These are phyloP conservation scores for Pimpla rufipes DNA, from an alignment of 2,888 invertebrate species.

Conservation along the genomic window DNA sequence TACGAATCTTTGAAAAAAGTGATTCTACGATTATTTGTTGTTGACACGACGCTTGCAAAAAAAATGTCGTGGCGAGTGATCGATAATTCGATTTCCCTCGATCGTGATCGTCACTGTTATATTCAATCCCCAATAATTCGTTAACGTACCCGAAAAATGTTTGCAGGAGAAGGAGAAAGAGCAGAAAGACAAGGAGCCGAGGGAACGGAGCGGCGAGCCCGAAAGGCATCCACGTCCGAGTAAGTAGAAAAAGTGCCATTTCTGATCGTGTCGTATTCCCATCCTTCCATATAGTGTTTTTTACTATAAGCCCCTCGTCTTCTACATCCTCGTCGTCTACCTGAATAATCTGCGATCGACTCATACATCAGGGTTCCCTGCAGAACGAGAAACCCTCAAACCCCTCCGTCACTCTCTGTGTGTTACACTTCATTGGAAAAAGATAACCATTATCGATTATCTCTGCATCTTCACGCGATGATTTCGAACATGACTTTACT, in stretches of 20 bases:
- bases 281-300: slow-evolving; percentile 56
- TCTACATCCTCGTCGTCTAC: slow-evolving; percentile 13
- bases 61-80: too few relatives aligned
- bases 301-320: slow-evolving; percentile 55
- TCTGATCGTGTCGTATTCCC: slow-evolving; percentile 24
- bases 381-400: slow-evolving; percentile 43
- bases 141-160: neutral
- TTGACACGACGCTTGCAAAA: too few relatives aligned
- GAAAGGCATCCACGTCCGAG: slow-evolving; percentile 85
- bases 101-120: too few relatives aligned
- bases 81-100: too few relatives aligned
- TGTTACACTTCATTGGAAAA: slow-evolving; percentile 29
- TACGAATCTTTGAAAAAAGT: too few relatives aligned
- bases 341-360: slow-evolving; percentile 51
- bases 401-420: slow-evolving; percentile 15
- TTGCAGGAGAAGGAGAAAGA: slow-evolving; percentile 82
- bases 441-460: slow-evolving; percentile 38
- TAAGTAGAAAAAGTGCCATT: slow-evolving; percentile 77
- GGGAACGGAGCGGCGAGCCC: slow-evolving; percentile 81
- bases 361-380: slow-evolving; percentile 54
- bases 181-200: slow-evolving; percentile 80
- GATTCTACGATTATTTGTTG: too few relatives aligned
- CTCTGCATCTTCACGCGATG: slow-evolving; percentile 78
- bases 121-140: neutral
- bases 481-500: slow-evolving; percentile 65